Evolutionary conservation across 2,888 invertebrate genomes (phyloP), one percentile per base, ranked within the genome.

Genomic region (Nebria salina): DNA sequence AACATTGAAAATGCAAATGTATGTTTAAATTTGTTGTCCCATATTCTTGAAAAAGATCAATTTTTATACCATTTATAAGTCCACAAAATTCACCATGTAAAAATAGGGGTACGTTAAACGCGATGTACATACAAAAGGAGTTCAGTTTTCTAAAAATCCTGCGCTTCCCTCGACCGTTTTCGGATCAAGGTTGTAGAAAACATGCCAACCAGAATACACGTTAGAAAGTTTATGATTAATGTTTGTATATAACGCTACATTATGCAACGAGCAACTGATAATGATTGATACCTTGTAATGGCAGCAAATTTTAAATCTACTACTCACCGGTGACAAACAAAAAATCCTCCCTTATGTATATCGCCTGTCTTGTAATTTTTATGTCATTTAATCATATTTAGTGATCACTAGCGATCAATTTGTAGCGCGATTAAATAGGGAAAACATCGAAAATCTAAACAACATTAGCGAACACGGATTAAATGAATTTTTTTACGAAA

Each of bases 151-250:
- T 20, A 25, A 66, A 25, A 25, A 13, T 66, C 66, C 15, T 66
- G 7, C 66, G 15, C 66, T 25, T 25, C 66, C 66, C 65, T n/a
- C 65, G 25, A 7, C 66, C n/a, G 15, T 20, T 7, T 66, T 15
- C 66, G 11, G 66, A 13, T 0, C 15, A 8, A 7, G 66, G 66
- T 66, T 8, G 66, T 11, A 25, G 13, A 25, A 25, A 25, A 13
- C 15, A 66, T 20, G 25, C n/a, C 7, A 15, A 66, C 15, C 66
- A 66, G 25, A 15, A 34, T 15, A 54, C 73, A 79, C 64, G 79
- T 79, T 79, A 75, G 78, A 79, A 79, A 79, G 79, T 79, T 79
- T 79, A 79, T 79, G 79, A 79, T 79, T 79, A 79, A 79, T 79
- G 79, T 75, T 79, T 79, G 70, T 79, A 75, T 79, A 79, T 79